These are phyloP conservation scores for Trissolcus brochymenae DNA, from an alignment of 2,888 invertebrate species.

Conservation along the genomic window DNA sequence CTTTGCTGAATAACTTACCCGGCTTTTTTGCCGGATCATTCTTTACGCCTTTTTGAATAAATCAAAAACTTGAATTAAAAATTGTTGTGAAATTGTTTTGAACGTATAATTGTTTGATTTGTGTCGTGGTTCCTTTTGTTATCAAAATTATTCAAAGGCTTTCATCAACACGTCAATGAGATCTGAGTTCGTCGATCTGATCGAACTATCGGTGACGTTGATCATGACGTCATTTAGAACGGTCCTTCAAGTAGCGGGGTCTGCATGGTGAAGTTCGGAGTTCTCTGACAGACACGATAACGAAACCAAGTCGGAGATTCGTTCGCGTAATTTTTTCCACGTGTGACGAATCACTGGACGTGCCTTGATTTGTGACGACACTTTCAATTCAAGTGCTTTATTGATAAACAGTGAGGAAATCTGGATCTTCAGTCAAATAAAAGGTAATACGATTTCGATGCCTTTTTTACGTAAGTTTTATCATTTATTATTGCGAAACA, in stretches of 20 bases:
- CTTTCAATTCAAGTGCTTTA: not conserved
- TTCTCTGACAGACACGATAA: slow-evolving; percentile 30
- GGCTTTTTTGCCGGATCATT: too few species aligned
- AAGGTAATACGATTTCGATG: slow-evolving; percentile 15
- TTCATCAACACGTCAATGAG: slow-evolving; percentile 6
- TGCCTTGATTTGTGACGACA: slow-evolving; percentile 1
- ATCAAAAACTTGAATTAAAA: too few species aligned
- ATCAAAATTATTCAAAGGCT: not conserved
- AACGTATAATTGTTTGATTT: too few species aligned
- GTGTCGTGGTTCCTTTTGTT: too few species aligned
- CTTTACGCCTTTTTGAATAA: too few species aligned
- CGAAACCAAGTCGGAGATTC: slow-evolving; percentile 11
- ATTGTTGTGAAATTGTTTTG: too few species aligned
- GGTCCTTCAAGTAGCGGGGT: slow-evolving; percentile 39
- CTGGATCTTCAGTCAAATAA: slow-evolving; percentile 15
- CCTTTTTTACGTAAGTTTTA: not conserved
- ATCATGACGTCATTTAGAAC: slow-evolving; percentile 32
- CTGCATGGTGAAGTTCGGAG: slow-evolving; percentile 16
- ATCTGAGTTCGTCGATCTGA: slow-evolving; percentile 22
- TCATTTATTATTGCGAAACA: too few species aligned
- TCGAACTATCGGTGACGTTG: slow-evolving; percentile 24
- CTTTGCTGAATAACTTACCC: too few species aligned
- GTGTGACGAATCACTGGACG: not conserved
- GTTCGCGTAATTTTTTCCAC: not conserved
- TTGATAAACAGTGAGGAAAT: slow-evolving; percentile 10